A percentile compares a stretch with the other conserved stretches of the same genome.
Evolutionary conservation across 2,797 vertebrate genomes (phyloP).

Genomic region (Poecilia picta): DNA sequence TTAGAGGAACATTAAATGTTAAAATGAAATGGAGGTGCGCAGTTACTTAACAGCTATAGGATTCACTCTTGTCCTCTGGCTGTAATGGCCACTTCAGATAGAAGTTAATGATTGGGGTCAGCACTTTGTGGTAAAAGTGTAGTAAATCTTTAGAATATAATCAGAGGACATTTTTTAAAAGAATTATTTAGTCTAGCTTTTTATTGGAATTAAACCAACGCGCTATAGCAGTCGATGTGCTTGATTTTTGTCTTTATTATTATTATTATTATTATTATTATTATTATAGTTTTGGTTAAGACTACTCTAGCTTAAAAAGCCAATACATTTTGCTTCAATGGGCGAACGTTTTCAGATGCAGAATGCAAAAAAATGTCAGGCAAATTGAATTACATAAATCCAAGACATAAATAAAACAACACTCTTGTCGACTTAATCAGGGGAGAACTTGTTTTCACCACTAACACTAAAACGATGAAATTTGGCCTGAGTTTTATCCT

Average conservation of each 20-base stretch:
- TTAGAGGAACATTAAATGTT: slow-evolving; percentile 2
- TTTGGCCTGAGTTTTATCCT: background rate
- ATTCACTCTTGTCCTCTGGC: background rate
- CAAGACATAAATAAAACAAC: background rate
- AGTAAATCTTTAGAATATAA: background rate
- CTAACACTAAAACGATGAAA: background rate
- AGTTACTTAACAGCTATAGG: background rate
- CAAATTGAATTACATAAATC: background rate
- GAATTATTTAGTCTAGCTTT: background rate
- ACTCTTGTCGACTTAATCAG: background rate
- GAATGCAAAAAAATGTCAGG: background rate
- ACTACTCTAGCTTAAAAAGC: background rate
- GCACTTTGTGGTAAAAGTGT: background rate
- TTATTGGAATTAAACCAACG: background rate
- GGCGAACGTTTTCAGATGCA: background rate
- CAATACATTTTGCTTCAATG: background rate
- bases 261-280: too few relatives aligned
- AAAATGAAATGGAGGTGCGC: background rate
- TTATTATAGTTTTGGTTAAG: background rate
- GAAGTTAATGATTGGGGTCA: background rate
- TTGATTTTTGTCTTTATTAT: background rate
- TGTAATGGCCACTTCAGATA: background rate
- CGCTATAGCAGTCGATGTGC: too few relatives aligned
- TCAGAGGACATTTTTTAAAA: background rate
- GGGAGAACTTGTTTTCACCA: background rate